Evolutionary conservation across 2,113 vertebrate genomes (phyloP).

Genomic region (Okapia johnstoni): DNA sequence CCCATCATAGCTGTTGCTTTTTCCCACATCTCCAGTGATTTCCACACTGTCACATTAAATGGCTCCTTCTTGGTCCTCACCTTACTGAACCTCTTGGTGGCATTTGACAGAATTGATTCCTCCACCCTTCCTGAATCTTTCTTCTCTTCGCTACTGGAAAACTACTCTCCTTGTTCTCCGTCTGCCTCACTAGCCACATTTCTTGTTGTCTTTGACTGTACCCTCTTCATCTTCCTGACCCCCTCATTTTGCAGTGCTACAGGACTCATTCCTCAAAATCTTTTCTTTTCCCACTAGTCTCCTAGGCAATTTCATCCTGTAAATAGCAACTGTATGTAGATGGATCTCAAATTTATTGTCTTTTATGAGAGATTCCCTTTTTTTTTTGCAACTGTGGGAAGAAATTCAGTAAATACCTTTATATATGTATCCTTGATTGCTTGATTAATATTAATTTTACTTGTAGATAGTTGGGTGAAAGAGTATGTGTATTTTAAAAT

Average conservation of each 20-base stretch:
- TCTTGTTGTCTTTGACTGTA: neutral
- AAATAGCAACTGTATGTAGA: neutral
- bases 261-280: neutral
- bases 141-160: neutral
- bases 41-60: neutral
- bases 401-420: constrained; percentile 1
- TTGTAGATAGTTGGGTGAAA: neutral
- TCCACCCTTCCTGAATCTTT: neutral
- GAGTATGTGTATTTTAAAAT: neutral
- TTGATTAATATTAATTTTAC: constrained; percentile 23
- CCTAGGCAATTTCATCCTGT: neutral
- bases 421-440: neutral
- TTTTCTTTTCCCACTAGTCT: neutral
- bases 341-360: neutral
- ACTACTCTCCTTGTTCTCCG: neutral
- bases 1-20: neutral
- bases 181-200: neutral
- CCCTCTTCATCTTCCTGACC: neutral
- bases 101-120: neutral
- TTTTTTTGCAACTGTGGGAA: neutral
- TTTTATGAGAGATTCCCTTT: neutral
- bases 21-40: neutral
- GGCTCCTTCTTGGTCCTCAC: neutral
- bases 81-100: neutral
- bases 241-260: neutral